Conservation (phyloP, 2,113 vertebrate genomes). For the Panthera leo region DNA sequence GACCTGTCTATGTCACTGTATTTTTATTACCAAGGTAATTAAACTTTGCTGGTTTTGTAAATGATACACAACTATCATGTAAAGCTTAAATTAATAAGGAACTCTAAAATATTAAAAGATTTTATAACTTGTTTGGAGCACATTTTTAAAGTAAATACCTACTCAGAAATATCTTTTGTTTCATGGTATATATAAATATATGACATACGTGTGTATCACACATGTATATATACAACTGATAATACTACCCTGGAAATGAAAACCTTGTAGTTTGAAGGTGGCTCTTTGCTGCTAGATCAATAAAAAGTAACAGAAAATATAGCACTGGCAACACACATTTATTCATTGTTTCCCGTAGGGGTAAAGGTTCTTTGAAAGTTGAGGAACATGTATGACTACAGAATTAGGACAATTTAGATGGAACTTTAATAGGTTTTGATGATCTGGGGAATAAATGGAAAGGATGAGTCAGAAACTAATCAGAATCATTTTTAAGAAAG, state of each 20-base stretch:
- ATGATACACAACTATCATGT: not conserved
- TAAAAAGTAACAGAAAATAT: not conserved
- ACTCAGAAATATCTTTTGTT: not conserved
- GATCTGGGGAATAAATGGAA: not conserved
- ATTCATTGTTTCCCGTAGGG: not conserved
- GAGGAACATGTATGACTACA: not conserved
- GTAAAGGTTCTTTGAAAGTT: not conserved
- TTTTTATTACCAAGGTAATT: not conserved
- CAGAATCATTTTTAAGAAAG: not conserved
- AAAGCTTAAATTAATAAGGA: conserved; percentile 11
- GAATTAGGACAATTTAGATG: not conserved
- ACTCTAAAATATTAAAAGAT: not conserved
- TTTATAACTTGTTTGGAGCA: not conserved
- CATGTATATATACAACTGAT: not conserved
- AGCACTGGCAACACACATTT: not conserved
- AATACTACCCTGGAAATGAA: not conserved
- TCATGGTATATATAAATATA: not conserved
- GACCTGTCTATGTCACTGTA: not conserved
- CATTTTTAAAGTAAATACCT: not conserved
- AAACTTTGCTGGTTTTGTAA: conserved; percentile 11
- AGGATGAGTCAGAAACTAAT: not conserved
- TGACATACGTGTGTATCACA: not conserved
- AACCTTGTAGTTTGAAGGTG: not conserved
- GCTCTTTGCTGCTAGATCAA: not conserved
- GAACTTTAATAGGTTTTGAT: not conserved